Evolutionary conservation across 2,113 vertebrate genomes (phyloP).

Genomic region (Malaclemys terrapin): DNA sequence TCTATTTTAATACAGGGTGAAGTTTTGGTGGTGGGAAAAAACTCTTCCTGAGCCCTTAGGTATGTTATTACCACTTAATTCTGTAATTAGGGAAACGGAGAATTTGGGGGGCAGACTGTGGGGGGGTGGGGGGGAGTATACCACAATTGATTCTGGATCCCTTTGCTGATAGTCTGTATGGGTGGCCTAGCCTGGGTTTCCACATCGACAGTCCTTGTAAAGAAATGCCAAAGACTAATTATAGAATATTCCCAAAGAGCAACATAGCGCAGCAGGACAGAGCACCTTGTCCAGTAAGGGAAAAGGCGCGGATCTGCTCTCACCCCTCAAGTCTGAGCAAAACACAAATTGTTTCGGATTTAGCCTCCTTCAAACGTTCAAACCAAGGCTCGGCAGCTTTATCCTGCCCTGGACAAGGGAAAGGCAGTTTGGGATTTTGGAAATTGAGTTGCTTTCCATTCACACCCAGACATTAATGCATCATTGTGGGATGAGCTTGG

Average conservation of each 20-base stretch:
- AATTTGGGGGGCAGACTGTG: rapidly evolving
- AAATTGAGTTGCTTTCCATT: background rate
- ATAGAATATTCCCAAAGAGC: background rate
- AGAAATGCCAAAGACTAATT: background rate
- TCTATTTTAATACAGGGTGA: background rate
- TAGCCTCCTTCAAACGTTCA: background rate
- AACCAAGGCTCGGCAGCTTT: background rate
- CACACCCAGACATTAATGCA: background rate
- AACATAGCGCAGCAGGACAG: rapidly evolving
- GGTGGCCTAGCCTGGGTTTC: background rate
- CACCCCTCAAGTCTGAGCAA: background rate
- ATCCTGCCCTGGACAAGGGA: background rate
- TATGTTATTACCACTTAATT: background rate
- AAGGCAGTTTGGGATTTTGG: background rate
- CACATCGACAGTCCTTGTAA: background rate
- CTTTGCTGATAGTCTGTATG: background rate
- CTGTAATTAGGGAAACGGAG: background rate
- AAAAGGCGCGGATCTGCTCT: no score
- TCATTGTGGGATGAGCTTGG: background rate
- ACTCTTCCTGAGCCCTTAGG: background rate
- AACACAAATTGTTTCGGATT: background rate
- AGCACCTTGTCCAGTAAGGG: background rate
- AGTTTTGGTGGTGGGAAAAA: background rate
- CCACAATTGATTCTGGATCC: background rate
- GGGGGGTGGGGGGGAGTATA: no score